Conservation (phyloP, 2,113 vertebrate species). For the Orcinus orca region DNA sequence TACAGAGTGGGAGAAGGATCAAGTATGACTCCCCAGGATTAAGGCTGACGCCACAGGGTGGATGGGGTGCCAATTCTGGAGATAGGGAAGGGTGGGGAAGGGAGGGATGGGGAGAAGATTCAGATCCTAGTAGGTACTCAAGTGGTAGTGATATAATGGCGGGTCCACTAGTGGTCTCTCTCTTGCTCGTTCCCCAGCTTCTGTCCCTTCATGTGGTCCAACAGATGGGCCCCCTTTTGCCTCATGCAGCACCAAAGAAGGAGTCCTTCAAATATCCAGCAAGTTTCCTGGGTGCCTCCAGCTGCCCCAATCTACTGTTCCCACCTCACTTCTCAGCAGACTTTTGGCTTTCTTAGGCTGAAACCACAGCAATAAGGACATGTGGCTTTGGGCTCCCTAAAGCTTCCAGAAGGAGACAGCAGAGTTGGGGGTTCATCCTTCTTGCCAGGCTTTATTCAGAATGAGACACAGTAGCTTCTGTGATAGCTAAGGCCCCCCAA, state of each 20-base stretch:
- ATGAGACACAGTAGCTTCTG: not conserved
- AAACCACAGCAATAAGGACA: not conserved
- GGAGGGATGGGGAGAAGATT: not conserved
- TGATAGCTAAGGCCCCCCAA: not conserved
- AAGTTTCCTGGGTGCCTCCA: not conserved
- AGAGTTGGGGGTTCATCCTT: not conserved
- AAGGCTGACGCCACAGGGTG: not conserved
- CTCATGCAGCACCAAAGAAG: not conserved
- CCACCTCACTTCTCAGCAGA: not conserved
- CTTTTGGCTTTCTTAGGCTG: not conserved
- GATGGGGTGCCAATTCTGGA: not conserved
- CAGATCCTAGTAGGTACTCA: not conserved
- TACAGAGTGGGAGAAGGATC: not conserved
- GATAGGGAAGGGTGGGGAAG: not conserved
- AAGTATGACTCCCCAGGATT: not conserved
- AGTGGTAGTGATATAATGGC: accelerated
- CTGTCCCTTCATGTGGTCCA: accelerated
- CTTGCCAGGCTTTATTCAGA: not conserved
- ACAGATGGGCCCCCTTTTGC: not conserved
- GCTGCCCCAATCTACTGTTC: not conserved
- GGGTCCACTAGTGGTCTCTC: not conserved
- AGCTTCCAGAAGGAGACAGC: not conserved
- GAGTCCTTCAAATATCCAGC: no score
- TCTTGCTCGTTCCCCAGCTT: not conserved
- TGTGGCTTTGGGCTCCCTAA: not conserved